phyloP scores from a whole-genome alignment of 1,140 invertebrate genomes.

The Centruroides sculpturatus region DNA sequence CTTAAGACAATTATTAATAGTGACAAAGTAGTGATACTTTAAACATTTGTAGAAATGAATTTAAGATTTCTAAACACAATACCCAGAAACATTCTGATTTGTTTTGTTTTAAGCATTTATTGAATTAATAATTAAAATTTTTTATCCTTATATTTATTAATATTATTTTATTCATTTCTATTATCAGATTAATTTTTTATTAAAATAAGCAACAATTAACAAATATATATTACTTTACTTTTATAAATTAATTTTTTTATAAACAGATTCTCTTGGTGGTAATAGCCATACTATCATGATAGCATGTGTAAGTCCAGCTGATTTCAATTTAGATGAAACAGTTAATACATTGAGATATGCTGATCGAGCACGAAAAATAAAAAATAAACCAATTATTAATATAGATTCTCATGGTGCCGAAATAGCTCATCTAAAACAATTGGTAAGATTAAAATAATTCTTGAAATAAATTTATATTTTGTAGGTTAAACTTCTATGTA shows the following conservation, averaged over 20 bases:
- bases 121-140: too few relatives aligned
- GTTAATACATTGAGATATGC: constrained; percentile 50
- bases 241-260: constrained; percentile 26
- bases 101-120: too few relatives aligned
- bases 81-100: too few relatives aligned
- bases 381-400: constrained; percentile 97
- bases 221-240: background rate
- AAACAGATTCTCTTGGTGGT: constrained; percentile 44
- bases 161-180: too few relatives aligned
- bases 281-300: constrained; percentile 44
- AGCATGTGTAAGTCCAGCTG: constrained; percentile 38
- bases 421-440: constrained; percentile 17
- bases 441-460: constrained; percentile 6
- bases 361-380: constrained; percentile 94
- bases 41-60: too few relatives aligned
- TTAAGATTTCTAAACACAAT: too few relatives aligned
- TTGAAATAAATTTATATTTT: too few relatives aligned
- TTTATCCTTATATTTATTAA: too few relatives aligned
- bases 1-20: too few relatives aligned
- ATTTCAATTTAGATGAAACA: constrained; percentile 36
- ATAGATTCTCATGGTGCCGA: constrained; percentile 99
- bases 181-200: too few relatives aligned
- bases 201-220: background rate
- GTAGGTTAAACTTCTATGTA: too few relatives aligned
- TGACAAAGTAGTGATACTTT: too few relatives aligned